Evolutionary conservation across 2,797 vertebrate genomes (phyloP).

Genomic region (Dermochelys coriacea): DNA sequence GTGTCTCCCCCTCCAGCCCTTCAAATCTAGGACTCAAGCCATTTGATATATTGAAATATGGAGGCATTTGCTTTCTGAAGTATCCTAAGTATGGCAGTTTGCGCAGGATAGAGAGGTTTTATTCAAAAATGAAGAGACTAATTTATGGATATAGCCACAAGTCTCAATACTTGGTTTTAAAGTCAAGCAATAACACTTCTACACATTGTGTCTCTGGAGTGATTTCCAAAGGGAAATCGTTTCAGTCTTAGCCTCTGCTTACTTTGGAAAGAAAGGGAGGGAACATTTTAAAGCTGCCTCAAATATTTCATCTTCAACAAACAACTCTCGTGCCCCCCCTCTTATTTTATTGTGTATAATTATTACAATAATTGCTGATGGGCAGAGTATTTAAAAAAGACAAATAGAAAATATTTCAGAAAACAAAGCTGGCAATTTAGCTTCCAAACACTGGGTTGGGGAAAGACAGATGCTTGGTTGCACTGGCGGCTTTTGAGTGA

Average conservation of each 20-base stretch:
- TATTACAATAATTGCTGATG: neutral
- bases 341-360: neutral
- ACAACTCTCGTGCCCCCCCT: neutral
- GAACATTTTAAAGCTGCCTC: accelerated
- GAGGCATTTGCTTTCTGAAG: neutral
- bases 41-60: neutral
- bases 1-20: neutral
- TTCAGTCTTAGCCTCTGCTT: accelerated
- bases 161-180: neutral
- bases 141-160: accelerated
- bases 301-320: neutral
- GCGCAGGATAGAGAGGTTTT: neutral
- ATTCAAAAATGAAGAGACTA: neutral
- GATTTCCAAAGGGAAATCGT: neutral
- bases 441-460: neutral
- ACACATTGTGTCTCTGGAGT: neutral
- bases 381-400: neutral
- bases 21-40: neutral
- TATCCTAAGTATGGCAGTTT: neutral
- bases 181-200: neutral
- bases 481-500: neutral
- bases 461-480: neutral
- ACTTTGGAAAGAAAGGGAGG: neutral
- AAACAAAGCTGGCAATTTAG: neutral
- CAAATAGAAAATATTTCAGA: no score